A percentile compares a stretch with the other conserved stretches of the same genome.
phyloP scores from a whole-genome alignment of 1,140 invertebrate genomes.

The Magallana gigas region DNA sequence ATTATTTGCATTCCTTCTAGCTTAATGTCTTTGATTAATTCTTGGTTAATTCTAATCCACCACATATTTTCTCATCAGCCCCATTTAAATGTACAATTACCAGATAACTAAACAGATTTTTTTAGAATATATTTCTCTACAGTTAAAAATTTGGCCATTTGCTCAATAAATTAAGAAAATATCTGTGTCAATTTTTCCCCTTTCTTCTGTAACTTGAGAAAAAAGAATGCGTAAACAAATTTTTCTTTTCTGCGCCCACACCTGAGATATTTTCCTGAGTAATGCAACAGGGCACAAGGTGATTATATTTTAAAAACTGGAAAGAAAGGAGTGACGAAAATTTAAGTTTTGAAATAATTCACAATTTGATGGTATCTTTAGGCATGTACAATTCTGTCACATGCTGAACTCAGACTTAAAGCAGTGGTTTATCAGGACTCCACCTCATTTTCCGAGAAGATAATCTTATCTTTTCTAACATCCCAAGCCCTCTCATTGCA shows the following conservation, averaged over 20 bases:
- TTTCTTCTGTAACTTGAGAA: no score
- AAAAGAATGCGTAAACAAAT: no score
- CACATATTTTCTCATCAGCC: background rate
- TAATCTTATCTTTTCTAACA: background rate
- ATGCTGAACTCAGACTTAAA: background rate
- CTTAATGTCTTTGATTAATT: constrained; percentile 14
- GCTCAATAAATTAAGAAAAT: no score
- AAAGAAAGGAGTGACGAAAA: no score
- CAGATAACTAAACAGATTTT: background rate
- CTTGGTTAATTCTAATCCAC: background rate
- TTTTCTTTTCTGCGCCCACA: no score
- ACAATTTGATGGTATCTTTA: background rate
- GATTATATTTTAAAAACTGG: no score
- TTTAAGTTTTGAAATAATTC: no score
- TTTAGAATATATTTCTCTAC: no score
- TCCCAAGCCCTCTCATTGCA: background rate
- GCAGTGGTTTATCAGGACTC: background rate
- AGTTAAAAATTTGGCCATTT: no score
- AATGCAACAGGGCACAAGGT: no score
- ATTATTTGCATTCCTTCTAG: constrained; percentile 6
- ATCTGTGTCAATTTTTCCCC: no score
- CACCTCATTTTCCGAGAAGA: background rate
- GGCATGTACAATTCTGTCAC: background rate
- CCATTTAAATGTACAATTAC: background rate
- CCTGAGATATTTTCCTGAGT: no score